Evolutionary conservation across 1,140 invertebrate genomes (phyloP).

Genomic region (Teleopsis dalmanni): DNA sequence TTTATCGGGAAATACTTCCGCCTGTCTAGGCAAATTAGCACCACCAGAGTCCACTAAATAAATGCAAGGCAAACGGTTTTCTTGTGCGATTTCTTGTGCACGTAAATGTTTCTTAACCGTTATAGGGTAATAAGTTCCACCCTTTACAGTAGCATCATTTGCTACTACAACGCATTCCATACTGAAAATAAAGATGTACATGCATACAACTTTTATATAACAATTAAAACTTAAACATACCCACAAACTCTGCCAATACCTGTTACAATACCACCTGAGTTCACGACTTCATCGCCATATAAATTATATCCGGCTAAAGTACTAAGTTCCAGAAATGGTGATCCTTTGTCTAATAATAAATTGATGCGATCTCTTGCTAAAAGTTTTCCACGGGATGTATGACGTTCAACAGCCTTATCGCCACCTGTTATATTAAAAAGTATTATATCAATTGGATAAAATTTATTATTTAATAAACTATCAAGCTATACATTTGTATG

Average conservation of each 20-base stretch:
- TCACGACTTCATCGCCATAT: slow-evolving; percentile 79
- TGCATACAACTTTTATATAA: not conserved
- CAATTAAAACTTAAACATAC: slow-evolving; percentile 42
- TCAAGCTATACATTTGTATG: too few relatives aligned
- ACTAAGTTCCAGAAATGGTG: slow-evolving; percentile 90
- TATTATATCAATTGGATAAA: too few relatives aligned
- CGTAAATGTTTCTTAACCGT: slow-evolving; percentile 96
- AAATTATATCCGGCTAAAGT: slow-evolving; percentile 84
- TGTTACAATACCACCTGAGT: slow-evolving; percentile 82
- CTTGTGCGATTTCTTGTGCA: slow-evolving; percentile 91
- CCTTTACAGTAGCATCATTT: slow-evolving; percentile 98
- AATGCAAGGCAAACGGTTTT: slow-evolving; percentile 88
- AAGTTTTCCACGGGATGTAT: slow-evolving; percentile 75
- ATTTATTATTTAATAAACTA: too few relatives aligned
- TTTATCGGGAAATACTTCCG: slow-evolving; percentile 90
- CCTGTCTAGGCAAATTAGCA: slow-evolving; percentile 92
- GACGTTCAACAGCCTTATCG: slow-evolving; percentile 64
- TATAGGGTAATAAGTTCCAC: slow-evolving; percentile 94
- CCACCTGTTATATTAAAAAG: too few relatives aligned
- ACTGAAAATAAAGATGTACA: slow-evolving; percentile 43
- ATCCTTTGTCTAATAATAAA: slow-evolving; percentile 75
- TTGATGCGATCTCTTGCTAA: slow-evolving; percentile 85
- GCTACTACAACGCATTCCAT: slow-evolving; percentile 85
- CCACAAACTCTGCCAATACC: slow-evolving; percentile 87
- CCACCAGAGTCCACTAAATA: slow-evolving; percentile 96